Percentiles rank a stretch among this genome's conserved stretches.
These are phyloP conservation scores for Macroramphosus scolopax DNA, from an alignment of 2,797 vertebrate genomes.

Conservation along the genomic window DNA sequence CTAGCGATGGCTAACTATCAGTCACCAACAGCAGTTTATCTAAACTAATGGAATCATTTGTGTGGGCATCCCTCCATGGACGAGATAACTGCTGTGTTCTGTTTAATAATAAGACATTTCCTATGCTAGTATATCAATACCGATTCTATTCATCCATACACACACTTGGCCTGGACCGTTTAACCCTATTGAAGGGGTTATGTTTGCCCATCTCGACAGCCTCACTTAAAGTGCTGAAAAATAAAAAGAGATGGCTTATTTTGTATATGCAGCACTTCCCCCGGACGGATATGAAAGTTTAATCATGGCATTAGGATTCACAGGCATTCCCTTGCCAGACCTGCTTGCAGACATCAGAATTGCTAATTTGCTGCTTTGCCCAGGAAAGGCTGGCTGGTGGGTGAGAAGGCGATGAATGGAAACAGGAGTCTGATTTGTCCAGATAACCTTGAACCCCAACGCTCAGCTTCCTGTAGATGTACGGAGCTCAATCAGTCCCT, in stretches of 20 bases:
- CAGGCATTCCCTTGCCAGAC: constrained; percentile 71
- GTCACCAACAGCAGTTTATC: too few species aligned
- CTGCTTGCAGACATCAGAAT: constrained; percentile 77
- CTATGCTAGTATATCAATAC: too few species aligned
- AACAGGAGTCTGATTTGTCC: constrained; percentile 76
- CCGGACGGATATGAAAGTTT: constrained; percentile 73
- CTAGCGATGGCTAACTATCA: too few species aligned
- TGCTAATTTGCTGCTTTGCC: constrained; percentile 75
- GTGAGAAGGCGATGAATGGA: constrained; percentile 68
- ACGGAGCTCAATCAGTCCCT: constrained; percentile 65
- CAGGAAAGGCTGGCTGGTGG: constrained; percentile 59
- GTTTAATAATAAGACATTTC: too few species aligned
- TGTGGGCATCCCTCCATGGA: too few species aligned
- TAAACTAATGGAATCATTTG: too few species aligned
- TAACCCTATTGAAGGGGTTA: constrained; percentile 65
- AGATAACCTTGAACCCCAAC: constrained; percentile 77
- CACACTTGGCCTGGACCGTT: constrained; percentile 41
- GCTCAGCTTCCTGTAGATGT: constrained; percentile 63
- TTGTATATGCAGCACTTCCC: constrained; percentile 73
- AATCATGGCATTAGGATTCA: constrained; percentile 80
- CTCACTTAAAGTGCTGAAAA: constrained; percentile 60
- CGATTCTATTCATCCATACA: too few species aligned
- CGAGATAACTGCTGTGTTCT: too few species aligned
- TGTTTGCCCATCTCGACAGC: constrained; percentile 51
- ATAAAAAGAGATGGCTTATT: constrained; percentile 70